Conservation (phyloP, 2,888 invertebrate species). For the Sthenelais limicola region DNA sequence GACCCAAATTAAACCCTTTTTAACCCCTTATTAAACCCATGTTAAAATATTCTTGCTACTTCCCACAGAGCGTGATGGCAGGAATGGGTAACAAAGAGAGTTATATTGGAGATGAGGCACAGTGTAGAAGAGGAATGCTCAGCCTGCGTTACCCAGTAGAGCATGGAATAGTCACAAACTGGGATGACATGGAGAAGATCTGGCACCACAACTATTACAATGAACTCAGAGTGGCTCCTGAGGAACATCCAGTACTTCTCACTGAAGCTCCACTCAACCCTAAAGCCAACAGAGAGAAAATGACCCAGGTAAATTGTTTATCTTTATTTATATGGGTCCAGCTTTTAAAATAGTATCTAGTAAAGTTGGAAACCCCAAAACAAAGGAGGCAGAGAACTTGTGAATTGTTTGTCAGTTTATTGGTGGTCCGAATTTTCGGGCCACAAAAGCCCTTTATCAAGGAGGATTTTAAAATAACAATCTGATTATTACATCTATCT, state of each 20-base stretch:
- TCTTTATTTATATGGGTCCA: too few species aligned
- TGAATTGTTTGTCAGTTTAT: too few species aligned
- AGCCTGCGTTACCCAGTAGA: conserved; percentile 31
- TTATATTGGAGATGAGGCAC: conserved; percentile 37
- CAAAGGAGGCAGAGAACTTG: too few species aligned
- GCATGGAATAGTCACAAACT: conserved; percentile 38
- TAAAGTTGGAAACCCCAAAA: too few species aligned
- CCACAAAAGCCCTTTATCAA: too few species aligned
- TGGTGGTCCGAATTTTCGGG: too few species aligned
- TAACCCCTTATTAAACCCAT: too few species aligned
- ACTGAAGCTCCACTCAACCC: conserved; percentile 42
- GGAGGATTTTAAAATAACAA: too few species aligned
- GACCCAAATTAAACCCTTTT: too few species aligned
- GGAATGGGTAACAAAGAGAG: conserved; percentile 40
- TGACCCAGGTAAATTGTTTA: conserved; percentile 41
- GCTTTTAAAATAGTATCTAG: too few species aligned
- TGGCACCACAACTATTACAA: conserved; percentile 40
- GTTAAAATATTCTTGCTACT: too few species aligned
- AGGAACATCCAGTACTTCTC: conserved; percentile 40
- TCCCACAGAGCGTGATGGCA: conserved; percentile 40
- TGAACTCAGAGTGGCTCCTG: conserved; percentile 37
- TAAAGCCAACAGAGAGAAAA: conserved; percentile 36
- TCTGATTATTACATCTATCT: too few species aligned
- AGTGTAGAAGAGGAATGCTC: conserved; percentile 19
- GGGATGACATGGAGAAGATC: conserved; percentile 42